Base-by-base conservation (phyloP, 1,140 invertebrate species). In the Chrysopa pallens region DNA sequence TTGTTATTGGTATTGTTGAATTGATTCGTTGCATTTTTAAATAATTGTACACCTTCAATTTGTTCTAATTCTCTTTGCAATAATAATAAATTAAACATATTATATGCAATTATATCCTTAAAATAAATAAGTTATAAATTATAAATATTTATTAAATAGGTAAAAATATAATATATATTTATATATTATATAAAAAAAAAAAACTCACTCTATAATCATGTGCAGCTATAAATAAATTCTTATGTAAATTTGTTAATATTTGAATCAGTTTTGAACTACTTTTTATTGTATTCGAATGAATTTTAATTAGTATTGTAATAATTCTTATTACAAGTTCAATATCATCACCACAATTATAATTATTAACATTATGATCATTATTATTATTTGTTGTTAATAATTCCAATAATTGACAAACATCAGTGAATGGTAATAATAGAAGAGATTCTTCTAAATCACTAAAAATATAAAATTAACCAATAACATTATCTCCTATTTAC, bases 391-490 rank as follows among this genome's bases (percentile, higher is more conserved):
- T n/a, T 0, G 79, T 74, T 35, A 96, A 56, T 48, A 78, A 64
- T 44, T 77, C 61, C 1, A 97, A 65, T 39, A 97, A 68, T 38
- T 89, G 74, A 50, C 78, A 78, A 0, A 90, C 84, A 41, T 76
- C 70, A 17, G 76, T 70, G 54, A 92, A 90, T 13, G 91, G 87
- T 17, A 97, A 61, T 8, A 93, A 62, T 0, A 96, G 55, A 2
- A 97, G 62, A 0, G 86, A 73, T 63, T 94, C 87, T 61, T 96
- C 89, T 36, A 97, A 62, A 57, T 96, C 89, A 60, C 89, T 88
- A 56, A 13, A 69, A 67, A 52, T 42, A 46, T 50, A 44, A 44
- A 8, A 28, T n/a, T 7, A 11, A n/a, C n/a, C n/a, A n/a, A n/a
- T n/a, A n/a, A n/a, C n/a, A n/a, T n/a, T n/a, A n/a, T n/a, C n/a